phyloP scores from a whole-genome alignment of 2,797 vertebrate species.

The Enteromius mattozi region DNA sequence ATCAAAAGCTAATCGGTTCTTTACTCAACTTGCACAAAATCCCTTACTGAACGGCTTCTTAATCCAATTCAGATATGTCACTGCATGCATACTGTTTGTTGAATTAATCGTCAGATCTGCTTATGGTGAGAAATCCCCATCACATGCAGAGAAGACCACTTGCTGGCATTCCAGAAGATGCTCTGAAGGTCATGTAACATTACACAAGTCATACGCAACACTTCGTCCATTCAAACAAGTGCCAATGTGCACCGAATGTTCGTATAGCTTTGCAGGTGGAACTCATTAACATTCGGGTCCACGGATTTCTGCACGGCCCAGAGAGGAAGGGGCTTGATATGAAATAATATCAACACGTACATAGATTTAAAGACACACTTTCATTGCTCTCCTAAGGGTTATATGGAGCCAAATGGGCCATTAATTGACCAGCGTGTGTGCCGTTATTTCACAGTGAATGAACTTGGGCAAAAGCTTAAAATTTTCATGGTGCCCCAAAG shows the following conservation, averaged over 20 bases:
- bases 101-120: slow-evolving; percentile 71
- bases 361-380: slow-evolving; percentile 67
- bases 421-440: slow-evolving; percentile 69
- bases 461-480: slow-evolving; percentile 71
- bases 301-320: slow-evolving; percentile 62
- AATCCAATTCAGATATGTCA: slow-evolving; percentile 67
- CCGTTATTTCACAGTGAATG: slow-evolving; percentile 71
- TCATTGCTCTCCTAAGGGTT: slow-evolving; percentile 73
- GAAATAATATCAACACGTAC: slow-evolving; percentile 43
- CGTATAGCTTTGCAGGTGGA: slow-evolving; percentile 81
- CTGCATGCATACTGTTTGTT: slow-evolving; percentile 72
- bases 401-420: slow-evolving; percentile 70
- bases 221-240: slow-evolving; percentile 69
- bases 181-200: slow-evolving; percentile 32
- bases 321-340: slow-evolving; percentile 63
- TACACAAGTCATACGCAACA: slow-evolving; percentile 51
- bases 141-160: slow-evolving; percentile 68
- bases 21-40: slow-evolving; percentile 69
- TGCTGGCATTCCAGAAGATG: slow-evolving; percentile 66
- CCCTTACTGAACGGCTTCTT: slow-evolving; percentile 64
- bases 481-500: slow-evolving; percentile 45
- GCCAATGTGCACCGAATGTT: slow-evolving; percentile 78
- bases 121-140: slow-evolving; percentile 72
- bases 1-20: slow-evolving; percentile 56
- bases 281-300: slow-evolving; percentile 79